A percentile compares a stretch with the other conserved stretches of the same genome.
These are phyloP conservation scores for Trogon surrucura DNA, from an alignment of 2,113 vertebrate species.

Conservation along the genomic window DNA sequence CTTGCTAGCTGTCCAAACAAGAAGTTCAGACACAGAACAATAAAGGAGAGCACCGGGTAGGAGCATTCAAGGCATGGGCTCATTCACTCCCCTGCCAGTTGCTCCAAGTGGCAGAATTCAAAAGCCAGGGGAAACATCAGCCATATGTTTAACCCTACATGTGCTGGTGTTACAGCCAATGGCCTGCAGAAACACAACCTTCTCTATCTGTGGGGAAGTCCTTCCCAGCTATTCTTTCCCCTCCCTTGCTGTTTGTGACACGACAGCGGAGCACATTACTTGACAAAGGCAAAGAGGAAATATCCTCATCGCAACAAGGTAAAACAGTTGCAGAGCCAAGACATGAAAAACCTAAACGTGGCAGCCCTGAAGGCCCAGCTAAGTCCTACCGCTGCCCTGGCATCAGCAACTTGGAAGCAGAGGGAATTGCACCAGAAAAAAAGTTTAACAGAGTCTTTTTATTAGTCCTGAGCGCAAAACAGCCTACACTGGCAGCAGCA, in stretches of 20 bases:
- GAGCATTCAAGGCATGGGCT: neutral
- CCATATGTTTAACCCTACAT: neutral
- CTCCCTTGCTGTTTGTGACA: neutral
- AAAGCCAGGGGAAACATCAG: neutral
- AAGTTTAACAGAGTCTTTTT: slow-evolving; percentile 24
- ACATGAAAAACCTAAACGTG: neutral
- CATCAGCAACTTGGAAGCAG: neutral
- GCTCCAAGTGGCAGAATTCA: slow-evolving; percentile 44
- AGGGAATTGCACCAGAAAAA: neutral
- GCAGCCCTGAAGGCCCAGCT: neutral
- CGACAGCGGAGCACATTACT: neutral
- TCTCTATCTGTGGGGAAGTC: neutral
- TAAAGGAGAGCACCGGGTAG: slow-evolving; percentile 24
- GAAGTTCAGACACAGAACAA: slow-evolving; percentile 57
- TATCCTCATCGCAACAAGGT: neutral
- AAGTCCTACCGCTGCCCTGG: neutral
- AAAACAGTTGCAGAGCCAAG: neutral
- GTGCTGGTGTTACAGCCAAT: neutral
- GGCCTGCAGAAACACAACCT: neutral
- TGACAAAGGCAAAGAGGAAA: neutral
- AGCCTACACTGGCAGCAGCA: neutral
- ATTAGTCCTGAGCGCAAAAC: slow-evolving; percentile 16
- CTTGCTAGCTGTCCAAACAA: slow-evolving; percentile 71
- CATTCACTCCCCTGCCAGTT: slow-evolving; percentile 24
- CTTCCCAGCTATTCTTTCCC: neutral